phyloP scores from a whole-genome alignment of 1,140 invertebrate species.

The Chlorops oryzae region DNA sequence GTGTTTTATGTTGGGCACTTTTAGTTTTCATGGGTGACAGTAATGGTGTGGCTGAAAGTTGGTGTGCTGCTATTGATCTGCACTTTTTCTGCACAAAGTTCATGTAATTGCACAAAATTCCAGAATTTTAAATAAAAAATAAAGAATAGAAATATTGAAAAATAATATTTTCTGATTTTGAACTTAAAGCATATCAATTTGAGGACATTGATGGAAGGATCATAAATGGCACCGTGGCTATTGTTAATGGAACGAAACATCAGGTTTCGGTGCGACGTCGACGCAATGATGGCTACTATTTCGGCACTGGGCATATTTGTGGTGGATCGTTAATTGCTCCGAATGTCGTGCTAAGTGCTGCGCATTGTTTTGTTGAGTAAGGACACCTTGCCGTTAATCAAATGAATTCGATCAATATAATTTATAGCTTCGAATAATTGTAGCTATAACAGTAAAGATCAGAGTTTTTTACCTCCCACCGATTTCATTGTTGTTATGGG shows the following conservation, averaged over 20 bases:
- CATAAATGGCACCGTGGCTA: slow-evolving; percentile 36
- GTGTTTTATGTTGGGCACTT: too few relatives aligned
- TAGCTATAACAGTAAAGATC: slow-evolving; percentile 22
- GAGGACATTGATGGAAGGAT: slow-evolving; percentile 30
- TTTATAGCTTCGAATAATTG: too few relatives aligned
- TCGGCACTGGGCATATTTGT: slow-evolving; percentile 42
- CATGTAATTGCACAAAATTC: too few relatives aligned
- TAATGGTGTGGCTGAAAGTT: too few relatives aligned
- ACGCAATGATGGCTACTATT: slow-evolving; percentile 36
- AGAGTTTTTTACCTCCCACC: slow-evolving; percentile 26
- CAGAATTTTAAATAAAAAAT: too few relatives aligned
- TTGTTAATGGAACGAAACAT: slow-evolving; percentile 27
- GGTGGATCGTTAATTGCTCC: slow-evolving; percentile 43
- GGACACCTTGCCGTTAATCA: slow-evolving; percentile 10
- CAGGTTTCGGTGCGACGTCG: slow-evolving; percentile 37
- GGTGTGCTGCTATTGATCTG: too few relatives aligned
- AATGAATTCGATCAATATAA: background rate
- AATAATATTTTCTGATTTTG: too few relatives aligned
- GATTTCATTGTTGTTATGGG: slow-evolving; percentile 38
- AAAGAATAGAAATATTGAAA: too few relatives aligned
- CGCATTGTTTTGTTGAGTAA: slow-evolving; percentile 49
- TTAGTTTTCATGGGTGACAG: too few relatives aligned
- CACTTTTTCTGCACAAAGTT: too few relatives aligned
- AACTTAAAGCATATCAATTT: too few relatives aligned
- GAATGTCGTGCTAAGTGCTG: slow-evolving; percentile 46